phyloP scores from a whole-genome alignment of 1,140 invertebrate genomes.

The Apolygus lucorum region DNA sequence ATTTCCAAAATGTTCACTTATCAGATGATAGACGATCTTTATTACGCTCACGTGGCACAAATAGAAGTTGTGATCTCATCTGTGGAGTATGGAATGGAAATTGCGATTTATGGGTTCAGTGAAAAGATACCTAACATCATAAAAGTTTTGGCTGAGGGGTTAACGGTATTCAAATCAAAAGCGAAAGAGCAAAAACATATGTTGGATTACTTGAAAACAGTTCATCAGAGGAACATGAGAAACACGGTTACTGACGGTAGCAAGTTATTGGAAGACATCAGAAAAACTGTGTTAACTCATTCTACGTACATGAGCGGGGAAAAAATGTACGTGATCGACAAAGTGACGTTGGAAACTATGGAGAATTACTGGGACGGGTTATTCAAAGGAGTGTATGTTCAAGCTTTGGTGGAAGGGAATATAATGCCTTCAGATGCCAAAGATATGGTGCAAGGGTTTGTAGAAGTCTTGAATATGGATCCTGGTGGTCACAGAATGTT shows the following conservation, averaged over 20 bases:
- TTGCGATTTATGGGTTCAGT: slow-evolving; percentile 65
- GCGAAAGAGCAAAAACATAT: slow-evolving; percentile 45
- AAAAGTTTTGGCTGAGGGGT: slow-evolving; percentile 28
- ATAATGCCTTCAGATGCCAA: not conserved
- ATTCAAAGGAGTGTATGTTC: slow-evolving; percentile 46
- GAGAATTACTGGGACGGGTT: slow-evolving; percentile 48
- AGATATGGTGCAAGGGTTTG: not conserved
- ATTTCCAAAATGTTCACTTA: slow-evolving; percentile 50
- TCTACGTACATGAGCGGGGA: not conserved
- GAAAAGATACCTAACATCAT: slow-evolving; percentile 54
- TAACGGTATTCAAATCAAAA: slow-evolving; percentile 38
- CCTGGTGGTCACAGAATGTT: not conserved
- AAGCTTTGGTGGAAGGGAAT: not conserved
- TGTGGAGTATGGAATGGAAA: slow-evolving; percentile 55
- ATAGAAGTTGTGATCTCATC: slow-evolving; percentile 50
- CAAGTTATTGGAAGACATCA: not conserved
- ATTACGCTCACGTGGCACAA: slow-evolving; percentile 66
- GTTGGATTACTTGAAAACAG: slow-evolving; percentile 65
- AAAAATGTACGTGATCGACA: slow-evolving; percentile 36
- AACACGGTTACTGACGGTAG: slow-evolving; percentile 36
- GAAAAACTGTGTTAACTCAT: not conserved
- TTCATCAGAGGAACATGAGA: slow-evolving; percentile 50
- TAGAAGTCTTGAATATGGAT: slow-evolving; percentile 39
- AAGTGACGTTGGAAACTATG: slow-evolving; percentile 54
- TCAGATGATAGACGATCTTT: slow-evolving; percentile 59